phyloP scores from a whole-genome alignment of 1,140 invertebrate species.

The Drosophila littoralis region DNA sequence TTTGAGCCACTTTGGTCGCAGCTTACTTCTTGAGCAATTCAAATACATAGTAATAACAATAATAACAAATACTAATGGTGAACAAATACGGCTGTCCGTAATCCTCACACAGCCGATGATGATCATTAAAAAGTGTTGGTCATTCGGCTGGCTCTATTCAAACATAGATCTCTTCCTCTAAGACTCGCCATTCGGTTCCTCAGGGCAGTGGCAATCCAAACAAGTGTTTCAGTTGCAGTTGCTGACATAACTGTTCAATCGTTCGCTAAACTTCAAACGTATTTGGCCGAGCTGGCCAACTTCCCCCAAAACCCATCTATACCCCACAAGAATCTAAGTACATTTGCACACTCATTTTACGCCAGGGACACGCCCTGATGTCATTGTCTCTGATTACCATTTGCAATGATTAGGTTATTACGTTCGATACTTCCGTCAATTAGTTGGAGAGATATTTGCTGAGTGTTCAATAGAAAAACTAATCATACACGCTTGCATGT shows the following conservation, averaged over 20 bases:
- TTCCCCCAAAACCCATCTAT: neutral
- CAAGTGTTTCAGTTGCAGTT: slow-evolving; percentile 41
- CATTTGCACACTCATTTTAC: slow-evolving; percentile 17
- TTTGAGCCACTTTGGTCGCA: slow-evolving; percentile 24
- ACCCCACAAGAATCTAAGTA: neutral
- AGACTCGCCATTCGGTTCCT: neutral
- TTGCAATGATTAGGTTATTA: slow-evolving; percentile 51
- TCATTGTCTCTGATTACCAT: slow-evolving; percentile 22
- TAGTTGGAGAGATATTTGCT: slow-evolving; percentile 40
- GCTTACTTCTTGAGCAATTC: slow-evolving; percentile 79
- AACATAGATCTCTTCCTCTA: neutral
- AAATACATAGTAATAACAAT: slow-evolving; percentile 84
- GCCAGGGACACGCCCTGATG: slow-evolving; percentile 28
- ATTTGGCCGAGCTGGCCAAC: neutral
- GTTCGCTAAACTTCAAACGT: slow-evolving; percentile 17
- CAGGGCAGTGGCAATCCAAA: slow-evolving; percentile 5
- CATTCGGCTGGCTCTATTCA: slow-evolving; percentile 46
- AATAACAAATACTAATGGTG: slow-evolving; percentile 84
- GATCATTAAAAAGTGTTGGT: slow-evolving; percentile 74
- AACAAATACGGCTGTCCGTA: slow-evolving; percentile 65
- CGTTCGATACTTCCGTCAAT: slow-evolving; percentile 49
- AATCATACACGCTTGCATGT: slow-evolving; percentile 22
- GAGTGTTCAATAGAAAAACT: slow-evolving; percentile 62
- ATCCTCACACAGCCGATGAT: slow-evolving; percentile 35
- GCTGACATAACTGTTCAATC: slow-evolving; percentile 39